phyloP scores from a whole-genome alignment of 1,140 invertebrate genomes.

The Nasonia longicornis region DNA sequence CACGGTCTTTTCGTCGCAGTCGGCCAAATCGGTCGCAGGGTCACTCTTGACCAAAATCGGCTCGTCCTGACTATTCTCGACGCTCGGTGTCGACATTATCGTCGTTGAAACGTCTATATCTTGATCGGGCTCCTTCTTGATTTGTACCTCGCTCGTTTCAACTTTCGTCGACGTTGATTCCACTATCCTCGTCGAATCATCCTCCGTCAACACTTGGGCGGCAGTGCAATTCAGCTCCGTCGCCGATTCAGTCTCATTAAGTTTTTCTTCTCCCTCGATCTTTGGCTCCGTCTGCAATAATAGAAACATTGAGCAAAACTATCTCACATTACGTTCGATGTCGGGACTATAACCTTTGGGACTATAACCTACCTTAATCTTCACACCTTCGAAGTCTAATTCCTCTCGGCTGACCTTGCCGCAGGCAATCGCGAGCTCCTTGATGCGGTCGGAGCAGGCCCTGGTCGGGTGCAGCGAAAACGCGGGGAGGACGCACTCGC shows the following conservation, averaged over 20 bases:
- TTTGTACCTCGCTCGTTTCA: not conserved
- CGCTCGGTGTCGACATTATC: not conserved
- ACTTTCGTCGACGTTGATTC: slow-evolving; percentile 5
- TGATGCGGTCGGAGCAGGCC: slow-evolving; percentile 68
- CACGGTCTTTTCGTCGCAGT: slow-evolving; percentile 68
- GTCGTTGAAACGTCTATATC: not conserved
- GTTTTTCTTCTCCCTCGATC: not conserved
- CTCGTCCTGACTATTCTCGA: slow-evolving; percentile 58
- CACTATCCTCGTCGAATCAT: not conserved
- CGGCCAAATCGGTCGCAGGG: slow-evolving; percentile 62
- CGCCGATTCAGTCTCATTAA: slow-evolving; percentile 16
- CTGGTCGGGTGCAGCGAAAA: slow-evolving; percentile 75
- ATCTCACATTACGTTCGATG: not conserved
- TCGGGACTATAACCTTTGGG: not conserved
- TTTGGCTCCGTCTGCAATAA: slow-evolving; percentile 12
- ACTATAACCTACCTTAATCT: slow-evolving; percentile 17
- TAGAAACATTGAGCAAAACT: not conserved
- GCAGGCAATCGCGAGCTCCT: slow-evolving; percentile 69
- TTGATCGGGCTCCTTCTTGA: not conserved
- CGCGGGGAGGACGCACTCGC: slow-evolving; percentile 76
- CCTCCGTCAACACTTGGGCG: not conserved
- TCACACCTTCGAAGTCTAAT: not conserved
- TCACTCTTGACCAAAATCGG: slow-evolving; percentile 66
- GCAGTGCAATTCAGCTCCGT: not conserved
- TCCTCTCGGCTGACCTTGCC: slow-evolving; percentile 61